Percentiles rank a stretch among this genome's conserved stretches.
Conservation (phyloP, 2,113 vertebrate species). For the Myanophis thanlyinensis region DNA sequence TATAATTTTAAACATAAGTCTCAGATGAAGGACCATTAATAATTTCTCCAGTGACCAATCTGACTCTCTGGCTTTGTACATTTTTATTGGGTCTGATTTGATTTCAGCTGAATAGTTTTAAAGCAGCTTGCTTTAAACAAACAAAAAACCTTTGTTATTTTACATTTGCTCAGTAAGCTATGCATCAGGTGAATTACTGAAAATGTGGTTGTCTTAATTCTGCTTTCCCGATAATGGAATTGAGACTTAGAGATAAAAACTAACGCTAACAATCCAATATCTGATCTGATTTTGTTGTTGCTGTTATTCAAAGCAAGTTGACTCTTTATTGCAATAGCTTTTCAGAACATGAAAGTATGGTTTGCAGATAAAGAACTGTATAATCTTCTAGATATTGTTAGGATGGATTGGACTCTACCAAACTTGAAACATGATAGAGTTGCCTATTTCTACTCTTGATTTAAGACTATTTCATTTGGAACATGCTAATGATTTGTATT, state of each 20-base stretch:
- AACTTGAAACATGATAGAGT: background rate
- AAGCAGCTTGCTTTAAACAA: background rate
- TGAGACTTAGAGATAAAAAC: background rate
- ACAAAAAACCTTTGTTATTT: background rate
- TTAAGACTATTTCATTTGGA: constrained; percentile 20
- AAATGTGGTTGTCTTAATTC: background rate
- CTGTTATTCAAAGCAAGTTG: background rate
- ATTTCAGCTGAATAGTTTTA: background rate
- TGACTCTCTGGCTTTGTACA: background rate
- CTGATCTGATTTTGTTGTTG: background rate
- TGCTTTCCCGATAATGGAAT: background rate
- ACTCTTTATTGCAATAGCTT: background rate
- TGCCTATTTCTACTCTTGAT: background rate
- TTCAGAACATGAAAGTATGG: constrained; percentile 12
- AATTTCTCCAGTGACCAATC: background rate
- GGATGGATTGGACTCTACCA: background rate
- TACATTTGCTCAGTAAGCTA: background rate
- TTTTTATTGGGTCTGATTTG: background rate
- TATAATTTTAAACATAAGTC: background rate
- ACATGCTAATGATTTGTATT: background rate
- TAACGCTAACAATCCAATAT: background rate
- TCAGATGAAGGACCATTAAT: background rate
- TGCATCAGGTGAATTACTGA: background rate
- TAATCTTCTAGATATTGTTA: background rate
- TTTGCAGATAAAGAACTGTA: background rate